Evolutionary conservation across 2,888 invertebrate species (phyloP), one percentile per base, ranked within the genome.

Genomic region (Entomobrya proxima): DNA sequence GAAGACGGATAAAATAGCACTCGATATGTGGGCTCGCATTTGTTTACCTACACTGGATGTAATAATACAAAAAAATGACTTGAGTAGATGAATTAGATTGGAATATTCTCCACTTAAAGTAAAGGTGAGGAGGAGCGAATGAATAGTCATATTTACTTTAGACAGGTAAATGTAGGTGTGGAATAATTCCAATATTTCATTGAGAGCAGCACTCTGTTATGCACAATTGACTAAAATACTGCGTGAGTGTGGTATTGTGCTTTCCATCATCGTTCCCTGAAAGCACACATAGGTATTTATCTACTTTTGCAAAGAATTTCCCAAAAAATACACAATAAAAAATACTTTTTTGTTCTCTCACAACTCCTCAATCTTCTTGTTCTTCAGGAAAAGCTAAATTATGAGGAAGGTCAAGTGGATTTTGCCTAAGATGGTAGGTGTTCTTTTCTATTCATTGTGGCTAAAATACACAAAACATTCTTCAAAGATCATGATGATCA

Each of bases 331-430:
- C 64, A 83, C 77, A 83, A 76, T 67, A 40, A 76, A n/a, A 67
- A 55, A 69, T 55, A 47, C 44, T 84, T 84, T 79, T 77, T 32
- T 58, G 44, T 50, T 64, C 64, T 30, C 44, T 4, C 40, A 9
- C 18, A 7, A 13, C 58, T 58, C 58, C 76, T 55, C 50, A 67
- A 27, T 77, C 44, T 50, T 40, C 40, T 37, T 18, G 32, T 52
- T 75, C 27, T 30, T 13, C n/a, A 37, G 24, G 52, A 78, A 77
- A 78, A 50, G 35, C 32, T 69, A 78, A 85, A 78, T 78, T 85
- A 85, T 78, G 84, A 78, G 61, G 69, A 78, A 85, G 84, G 84
- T 85, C 84, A 85, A 85, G 84, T 85, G 84, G 72, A 85, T 85
- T 72, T 85, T 74, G 72, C 84, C 84, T 69, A 78, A 85, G 74